A percentile compares a stretch with the other conserved stretches of the same genome.
These are phyloP conservation scores for Melinaea menophilus DNA, from an alignment of 2,888 invertebrate species.

Conservation along the genomic window DNA sequence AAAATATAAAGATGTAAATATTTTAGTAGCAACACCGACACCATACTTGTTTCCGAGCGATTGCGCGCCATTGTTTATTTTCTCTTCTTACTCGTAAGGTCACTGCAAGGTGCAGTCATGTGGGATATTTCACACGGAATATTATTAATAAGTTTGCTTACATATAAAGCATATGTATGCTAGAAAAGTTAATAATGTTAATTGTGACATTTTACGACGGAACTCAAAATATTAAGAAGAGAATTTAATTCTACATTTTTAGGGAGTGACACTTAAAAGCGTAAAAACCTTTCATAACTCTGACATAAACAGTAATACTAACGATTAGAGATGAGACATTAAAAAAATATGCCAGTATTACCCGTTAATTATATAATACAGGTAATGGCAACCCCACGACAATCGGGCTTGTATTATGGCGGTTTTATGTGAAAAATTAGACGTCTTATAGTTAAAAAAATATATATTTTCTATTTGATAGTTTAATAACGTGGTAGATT, in stretches of 20 bases:
- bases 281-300: conserved; percentile 17
- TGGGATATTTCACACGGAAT: no score
- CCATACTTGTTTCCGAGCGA: conserved; percentile 24
- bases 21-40: conserved; percentile 26
- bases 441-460: no score
- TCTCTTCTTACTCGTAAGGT: conserved; percentile 18
- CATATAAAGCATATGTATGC: no score
- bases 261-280: conserved; percentile 7
- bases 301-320: conserved; percentile 24
- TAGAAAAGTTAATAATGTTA: no score
- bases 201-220: no score
- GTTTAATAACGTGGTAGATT: no score
- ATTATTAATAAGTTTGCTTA: no score
- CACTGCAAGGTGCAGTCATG: conserved; percentile 9
- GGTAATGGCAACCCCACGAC: conserved; percentile 17
- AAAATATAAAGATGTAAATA: no score
- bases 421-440: no score
- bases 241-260: conserved; percentile 6
- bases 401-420: conserved; percentile 14
- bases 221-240: conserved; percentile 5
- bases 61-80: conserved; percentile 18
- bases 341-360: conserved; percentile 28
- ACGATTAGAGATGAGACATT: conserved; percentile 23
- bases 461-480: no score
- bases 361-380: conserved; percentile 20